Conservation (phyloP, 2,113 vertebrate species). For the Ceuthmochares aereus region DNA sequence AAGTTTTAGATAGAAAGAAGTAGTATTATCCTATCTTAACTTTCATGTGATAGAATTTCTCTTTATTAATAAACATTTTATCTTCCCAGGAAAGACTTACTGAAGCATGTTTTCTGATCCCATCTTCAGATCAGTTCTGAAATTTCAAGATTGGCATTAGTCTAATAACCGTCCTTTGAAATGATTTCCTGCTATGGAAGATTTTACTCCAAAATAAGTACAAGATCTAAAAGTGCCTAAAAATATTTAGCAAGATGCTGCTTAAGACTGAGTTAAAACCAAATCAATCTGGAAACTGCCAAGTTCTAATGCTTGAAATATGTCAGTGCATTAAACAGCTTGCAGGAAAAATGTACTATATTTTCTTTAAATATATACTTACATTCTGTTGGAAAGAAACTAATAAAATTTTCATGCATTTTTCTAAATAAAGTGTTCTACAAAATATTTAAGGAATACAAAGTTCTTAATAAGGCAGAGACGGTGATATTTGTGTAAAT, state of each 20-base stretch:
- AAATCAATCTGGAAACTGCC: constrained; percentile 17
- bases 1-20: not conserved
- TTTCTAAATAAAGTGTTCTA: not conserved
- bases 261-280: constrained; percentile 1
- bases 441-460: not conserved
- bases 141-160: not conserved
- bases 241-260: constrained; percentile 6
- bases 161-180: not conserved
- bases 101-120: not conserved
- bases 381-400: not conserved
- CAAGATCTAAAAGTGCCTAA: not conserved
- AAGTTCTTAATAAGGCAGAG: not conserved
- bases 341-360: not conserved
- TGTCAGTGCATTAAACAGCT: not conserved
- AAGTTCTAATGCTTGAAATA: constrained; percentile 27
- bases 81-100: not conserved
- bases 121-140: not conserved
- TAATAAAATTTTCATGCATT: not conserved
- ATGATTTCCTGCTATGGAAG: not conserved
- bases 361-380: not conserved
- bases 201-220: not conserved
- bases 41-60: not conserved
- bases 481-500: not conserved
- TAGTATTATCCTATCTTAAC: not conserved
- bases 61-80: not conserved